Base-by-base conservation (phyloP, 2,113 vertebrate species). In the Apus apus region DNA sequence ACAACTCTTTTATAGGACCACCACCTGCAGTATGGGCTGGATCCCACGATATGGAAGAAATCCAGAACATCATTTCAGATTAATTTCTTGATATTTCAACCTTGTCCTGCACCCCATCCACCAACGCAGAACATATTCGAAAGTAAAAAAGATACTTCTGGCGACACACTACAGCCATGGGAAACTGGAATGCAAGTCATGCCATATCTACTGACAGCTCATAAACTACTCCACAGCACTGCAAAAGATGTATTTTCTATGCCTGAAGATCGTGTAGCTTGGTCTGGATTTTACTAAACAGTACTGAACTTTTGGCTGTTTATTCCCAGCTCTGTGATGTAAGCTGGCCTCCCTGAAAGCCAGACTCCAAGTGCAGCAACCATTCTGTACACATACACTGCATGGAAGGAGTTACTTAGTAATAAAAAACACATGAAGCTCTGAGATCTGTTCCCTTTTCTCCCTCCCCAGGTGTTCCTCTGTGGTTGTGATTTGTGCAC, bases 351-450 rank as follows among this genome's bases (percentile, higher is more conserved):
- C 91, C 87, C 93, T 95, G 72, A 57, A 79, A 96, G 94, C 72
- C 94, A 94, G 66, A 62, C 64, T 96, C 85, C 89, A 85, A 94
- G 81, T 62, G 77, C 12, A 0, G 87, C 84, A 66, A 25, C 74
- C 61, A 68, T 77, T 88, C 87, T 58, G 65, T 61, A 75, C 50
- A 43, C 53, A 77, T 4, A 23, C 40, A 13, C n/a, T 85, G 83
- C 45, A 84, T 94, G 94, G 93, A 97, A 96, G 95, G 92, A 94
- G 92, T 97, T 96, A 94, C 90, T 88, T 68, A 78, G 79, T 95
- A 96, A 96, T 96, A 93, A 94, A 81, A 95, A 96, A 65, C 96
- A 96, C 29, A 84, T 93, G 96, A 96, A 95, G 73, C 58, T 89
- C 76, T 94, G 93, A 96, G 93, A 93, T 94, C 83, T 95, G 94